Conservation (phyloP, 1,140 invertebrate genomes). For the Aphidius ervi region DNA sequence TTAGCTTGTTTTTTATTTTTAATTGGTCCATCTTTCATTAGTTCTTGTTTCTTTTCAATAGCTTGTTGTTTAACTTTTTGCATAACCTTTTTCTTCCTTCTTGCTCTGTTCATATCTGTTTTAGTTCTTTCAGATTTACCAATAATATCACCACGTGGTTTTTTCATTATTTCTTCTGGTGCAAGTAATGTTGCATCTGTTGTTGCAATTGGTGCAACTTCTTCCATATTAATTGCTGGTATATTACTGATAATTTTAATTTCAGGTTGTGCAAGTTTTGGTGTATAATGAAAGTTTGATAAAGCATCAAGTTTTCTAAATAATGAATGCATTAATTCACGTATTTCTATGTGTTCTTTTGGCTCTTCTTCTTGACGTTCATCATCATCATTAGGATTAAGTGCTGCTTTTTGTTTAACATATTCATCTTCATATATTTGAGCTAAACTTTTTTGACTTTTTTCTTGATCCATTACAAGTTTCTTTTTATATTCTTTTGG, state of each 20-base stretch:
- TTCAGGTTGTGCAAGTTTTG: slow-evolving; percentile 78
- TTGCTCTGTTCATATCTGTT: slow-evolving; percentile 86
- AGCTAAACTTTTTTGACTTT: slow-evolving; percentile 90
- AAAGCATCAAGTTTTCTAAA: slow-evolving; percentile 89
- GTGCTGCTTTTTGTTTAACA: slow-evolving; percentile 72
- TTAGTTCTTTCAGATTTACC: slow-evolving; percentile 75
- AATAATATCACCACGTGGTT: slow-evolving; percentile 73
- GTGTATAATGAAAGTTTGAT: slow-evolving; percentile 91
- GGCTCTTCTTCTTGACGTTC: slow-evolving; percentile 58
- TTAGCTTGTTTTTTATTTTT: slow-evolving; percentile 40
- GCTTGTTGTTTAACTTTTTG: slow-evolving; percentile 59
- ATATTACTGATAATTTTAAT: slow-evolving; percentile 88
- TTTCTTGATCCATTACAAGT: slow-evolving; percentile 87
- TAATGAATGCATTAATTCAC: slow-evolving; percentile 69
- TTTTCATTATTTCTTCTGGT: slow-evolving; percentile 87
- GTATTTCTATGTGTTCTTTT: slow-evolving; percentile 73
- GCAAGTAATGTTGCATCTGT: slow-evolving; percentile 84
- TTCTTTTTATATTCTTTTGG: slow-evolving; percentile 86
- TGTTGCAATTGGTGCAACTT: slow-evolving; percentile 84
- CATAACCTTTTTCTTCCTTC: slow-evolving; percentile 80
- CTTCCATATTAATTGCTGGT: slow-evolving; percentile 89
- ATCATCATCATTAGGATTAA: slow-evolving; percentile 52
- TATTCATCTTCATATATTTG: slow-evolving; percentile 96
- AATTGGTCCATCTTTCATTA: slow-evolving; percentile 50
- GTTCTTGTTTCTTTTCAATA: slow-evolving; percentile 58